Evolutionary conservation across 92 coral and sea anemone genomes (phyloP).

Genomic region (Parazoanthus atlanticus): DNA sequence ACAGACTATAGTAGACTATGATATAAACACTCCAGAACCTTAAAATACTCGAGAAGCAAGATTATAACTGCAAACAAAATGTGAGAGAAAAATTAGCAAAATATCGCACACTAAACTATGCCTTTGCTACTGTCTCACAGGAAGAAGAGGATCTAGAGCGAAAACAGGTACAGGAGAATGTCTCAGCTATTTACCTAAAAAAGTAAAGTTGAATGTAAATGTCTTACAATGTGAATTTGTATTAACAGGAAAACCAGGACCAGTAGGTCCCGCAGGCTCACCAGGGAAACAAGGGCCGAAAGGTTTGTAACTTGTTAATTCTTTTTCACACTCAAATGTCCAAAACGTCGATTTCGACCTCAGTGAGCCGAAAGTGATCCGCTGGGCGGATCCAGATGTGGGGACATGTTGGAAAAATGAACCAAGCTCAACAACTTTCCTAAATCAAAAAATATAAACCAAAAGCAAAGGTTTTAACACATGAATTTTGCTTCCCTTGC

Average conservation of each 20-base stretch:
- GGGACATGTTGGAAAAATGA: too few relatives aligned
- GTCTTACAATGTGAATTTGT: neutral
- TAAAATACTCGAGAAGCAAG: neutral
- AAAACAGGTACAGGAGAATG: neutral
- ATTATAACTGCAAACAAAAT: too few relatives aligned
- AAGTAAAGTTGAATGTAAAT: neutral
- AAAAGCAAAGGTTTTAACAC: too few relatives aligned
- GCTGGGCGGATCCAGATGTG: too few relatives aligned
- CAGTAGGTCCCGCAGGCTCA: constrained; percentile 11
- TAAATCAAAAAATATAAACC: too few relatives aligned
- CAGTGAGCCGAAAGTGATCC: too few relatives aligned
- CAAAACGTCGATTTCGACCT: neutral
- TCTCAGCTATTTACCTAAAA: neutral
- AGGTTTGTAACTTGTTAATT: neutral
- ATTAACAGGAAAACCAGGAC: neutral
- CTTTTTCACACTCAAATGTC: neutral
- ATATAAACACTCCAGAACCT: neutral
- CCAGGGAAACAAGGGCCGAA: constrained; percentile 33
- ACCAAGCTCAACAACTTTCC: too few relatives aligned
- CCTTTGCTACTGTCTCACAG: neutral
- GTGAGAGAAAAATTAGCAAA: neutral
- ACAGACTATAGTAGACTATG: neutral
- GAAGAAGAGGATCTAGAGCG: constrained; percentile 16
- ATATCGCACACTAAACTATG: neutral
- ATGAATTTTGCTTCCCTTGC: too few relatives aligned